These are phyloP conservation scores for Macquaria australasica DNA, from an alignment of 2,113 vertebrate species.

Conservation along the genomic window DNA sequence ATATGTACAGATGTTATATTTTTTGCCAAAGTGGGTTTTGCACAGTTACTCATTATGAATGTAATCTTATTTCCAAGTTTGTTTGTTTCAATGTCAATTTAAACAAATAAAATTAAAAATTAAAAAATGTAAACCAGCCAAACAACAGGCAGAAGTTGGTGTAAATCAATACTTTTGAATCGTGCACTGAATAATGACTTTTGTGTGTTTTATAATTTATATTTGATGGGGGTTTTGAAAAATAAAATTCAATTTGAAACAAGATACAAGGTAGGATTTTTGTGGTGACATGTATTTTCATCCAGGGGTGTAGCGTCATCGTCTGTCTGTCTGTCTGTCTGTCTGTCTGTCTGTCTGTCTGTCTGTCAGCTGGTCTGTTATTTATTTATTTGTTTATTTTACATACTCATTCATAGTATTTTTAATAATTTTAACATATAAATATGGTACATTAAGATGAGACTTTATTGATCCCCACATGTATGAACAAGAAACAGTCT, in stretches of 20 bases:
- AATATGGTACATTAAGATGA: not conserved
- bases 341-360: not conserved
- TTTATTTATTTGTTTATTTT: no score
- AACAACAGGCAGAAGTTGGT: not conserved
- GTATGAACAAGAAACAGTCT: not conserved
- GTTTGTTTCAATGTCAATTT: not conserved
- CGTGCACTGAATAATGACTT: conserved; percentile 24
- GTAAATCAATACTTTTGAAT: not conserved
- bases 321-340: not conserved
- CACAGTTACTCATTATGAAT: conserved; percentile 42
- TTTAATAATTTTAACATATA: not conserved
- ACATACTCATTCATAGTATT: not conserved
- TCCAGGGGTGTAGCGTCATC: not conserved
- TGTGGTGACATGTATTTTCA: not conserved
- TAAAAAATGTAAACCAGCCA: conserved; percentile 1
- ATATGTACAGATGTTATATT: not conserved
- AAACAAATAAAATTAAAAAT: not conserved
- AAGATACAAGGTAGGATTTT: not conserved
- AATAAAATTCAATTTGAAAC: not conserved
- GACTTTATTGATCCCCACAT: no score
- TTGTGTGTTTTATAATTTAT: not conserved
- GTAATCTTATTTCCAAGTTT: conserved; percentile 12
- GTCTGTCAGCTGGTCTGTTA: not conserved
- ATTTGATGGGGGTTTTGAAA: not conserved
- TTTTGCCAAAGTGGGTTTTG: conserved; percentile 2